Conservation (phyloP, 2,113 vertebrate genomes). For the Mellivora capensis region DNA sequence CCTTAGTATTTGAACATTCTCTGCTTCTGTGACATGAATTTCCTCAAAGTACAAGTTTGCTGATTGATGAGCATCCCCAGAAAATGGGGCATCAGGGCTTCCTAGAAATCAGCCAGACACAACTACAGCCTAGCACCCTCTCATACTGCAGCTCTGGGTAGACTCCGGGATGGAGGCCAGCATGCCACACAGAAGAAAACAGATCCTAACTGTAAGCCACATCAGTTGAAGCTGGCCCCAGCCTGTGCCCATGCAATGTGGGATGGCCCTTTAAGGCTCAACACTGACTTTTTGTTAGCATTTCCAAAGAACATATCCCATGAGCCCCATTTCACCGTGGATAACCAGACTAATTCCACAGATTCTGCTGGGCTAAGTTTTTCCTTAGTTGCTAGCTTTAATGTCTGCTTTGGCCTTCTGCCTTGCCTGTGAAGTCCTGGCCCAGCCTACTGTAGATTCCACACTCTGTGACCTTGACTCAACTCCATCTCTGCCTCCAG, state of each 20-base stretch:
- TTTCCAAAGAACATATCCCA: slow-evolving; percentile 49
- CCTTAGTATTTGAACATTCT: not conserved
- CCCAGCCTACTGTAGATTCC: not conserved
- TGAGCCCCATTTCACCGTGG: slow-evolving; percentile 29
- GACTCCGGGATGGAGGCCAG: not conserved
- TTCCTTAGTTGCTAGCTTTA: slow-evolving; percentile 28
- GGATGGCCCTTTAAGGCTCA: not conserved
- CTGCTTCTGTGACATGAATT: not conserved
- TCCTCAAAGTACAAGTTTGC: not conserved
- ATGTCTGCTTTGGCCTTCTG: slow-evolving; percentile 35
- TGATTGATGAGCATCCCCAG: not conserved
- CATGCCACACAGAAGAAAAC: not conserved
- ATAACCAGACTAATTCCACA: slow-evolving; percentile 44
- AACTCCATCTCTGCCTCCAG: slow-evolving; percentile 46
- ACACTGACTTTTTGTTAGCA: not conserved
- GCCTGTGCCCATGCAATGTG: too few species aligned
- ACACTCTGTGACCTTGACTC: slow-evolving; percentile 38
- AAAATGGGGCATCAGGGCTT: not conserved
- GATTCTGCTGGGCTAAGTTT: slow-evolving; percentile 18
- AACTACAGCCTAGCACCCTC: not conserved
- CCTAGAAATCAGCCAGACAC: not conserved
- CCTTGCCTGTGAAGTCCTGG: slow-evolving; percentile 1
- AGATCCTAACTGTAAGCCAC: not conserved
- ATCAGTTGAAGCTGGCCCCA: not conserved
- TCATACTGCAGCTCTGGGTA: not conserved